Conservation (phyloP, 2,888 invertebrate species). For the Lapara coniferarum region DNA sequence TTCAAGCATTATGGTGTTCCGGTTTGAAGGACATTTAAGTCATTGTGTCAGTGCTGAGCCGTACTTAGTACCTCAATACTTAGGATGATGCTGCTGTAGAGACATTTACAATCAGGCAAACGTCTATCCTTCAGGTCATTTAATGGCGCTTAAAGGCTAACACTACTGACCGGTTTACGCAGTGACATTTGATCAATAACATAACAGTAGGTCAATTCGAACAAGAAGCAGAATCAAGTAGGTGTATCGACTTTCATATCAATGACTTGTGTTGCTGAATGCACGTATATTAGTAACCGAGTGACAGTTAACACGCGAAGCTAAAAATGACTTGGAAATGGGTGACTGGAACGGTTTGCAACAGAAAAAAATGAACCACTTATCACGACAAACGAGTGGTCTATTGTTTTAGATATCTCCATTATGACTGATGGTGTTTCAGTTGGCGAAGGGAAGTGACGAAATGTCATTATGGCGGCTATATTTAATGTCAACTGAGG, state of each 20-base stretch:
- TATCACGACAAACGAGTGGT: constrained; percentile 10
- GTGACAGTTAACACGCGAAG: constrained; percentile 53
- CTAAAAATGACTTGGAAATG: constrained; percentile 54
- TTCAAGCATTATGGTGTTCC: too few species aligned
- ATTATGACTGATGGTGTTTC: neutral
- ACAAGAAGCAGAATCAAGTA: neutral
- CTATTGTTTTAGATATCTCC: constrained; percentile 11
- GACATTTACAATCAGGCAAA: too few species aligned
- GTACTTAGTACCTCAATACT: too few species aligned
- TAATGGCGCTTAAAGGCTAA: too few species aligned
- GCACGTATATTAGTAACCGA: constrained; percentile 36
- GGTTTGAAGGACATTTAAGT: too few species aligned
- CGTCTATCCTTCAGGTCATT: too few species aligned
- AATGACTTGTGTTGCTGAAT: constrained; percentile 25
- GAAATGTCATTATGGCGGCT: neutral
- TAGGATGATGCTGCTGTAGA: too few species aligned
- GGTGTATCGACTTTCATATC: neutral
- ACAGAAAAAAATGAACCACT: constrained; percentile 25
- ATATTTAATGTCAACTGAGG: too few species aligned
- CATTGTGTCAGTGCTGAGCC: too few species aligned
- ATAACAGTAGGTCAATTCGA: neutral
- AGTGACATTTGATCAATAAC: neutral
- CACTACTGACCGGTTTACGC: too few species aligned
- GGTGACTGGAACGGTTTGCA: constrained; percentile 50
- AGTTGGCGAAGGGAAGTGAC: neutral